Evolutionary conservation across 2,113 vertebrate genomes (phyloP).

Genomic region (Mobula hypostoma): DNA sequence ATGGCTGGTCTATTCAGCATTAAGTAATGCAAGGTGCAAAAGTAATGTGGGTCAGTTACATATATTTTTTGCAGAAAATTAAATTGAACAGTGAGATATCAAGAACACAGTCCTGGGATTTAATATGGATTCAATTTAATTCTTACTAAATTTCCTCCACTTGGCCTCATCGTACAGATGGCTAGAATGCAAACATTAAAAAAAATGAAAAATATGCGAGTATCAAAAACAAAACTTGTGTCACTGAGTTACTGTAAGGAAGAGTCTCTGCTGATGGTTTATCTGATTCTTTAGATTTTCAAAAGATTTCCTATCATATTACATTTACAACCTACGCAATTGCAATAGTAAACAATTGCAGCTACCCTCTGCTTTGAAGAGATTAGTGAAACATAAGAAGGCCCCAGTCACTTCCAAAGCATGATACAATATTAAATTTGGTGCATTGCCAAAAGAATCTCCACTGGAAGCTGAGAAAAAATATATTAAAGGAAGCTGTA

Average conservation of each 20-base stretch:
- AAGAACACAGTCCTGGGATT: neutral
- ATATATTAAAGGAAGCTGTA: neutral
- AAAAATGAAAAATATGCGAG: neutral
- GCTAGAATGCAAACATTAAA: neutral
- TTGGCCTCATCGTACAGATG: neutral
- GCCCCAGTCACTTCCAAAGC: neutral
- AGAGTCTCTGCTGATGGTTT: neutral
- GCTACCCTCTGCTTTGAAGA: neutral
- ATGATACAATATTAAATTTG: neutral
- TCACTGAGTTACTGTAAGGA: neutral
- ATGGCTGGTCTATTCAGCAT: neutral
- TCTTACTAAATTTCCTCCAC: neutral
- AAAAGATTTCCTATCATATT: neutral
- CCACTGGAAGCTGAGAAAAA: conserved; percentile 4
- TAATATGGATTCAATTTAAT: neutral
- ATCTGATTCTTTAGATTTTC: neutral
- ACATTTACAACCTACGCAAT: neutral
- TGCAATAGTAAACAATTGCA: neutral
- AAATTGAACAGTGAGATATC: neutral
- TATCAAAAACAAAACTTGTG: conserved; percentile 1
- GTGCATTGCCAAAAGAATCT: neutral
- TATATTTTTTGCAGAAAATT: neutral
- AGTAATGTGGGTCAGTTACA: neutral
- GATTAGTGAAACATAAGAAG: neutral
- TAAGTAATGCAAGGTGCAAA: neutral